Evolutionary conservation across 2,888 invertebrate genomes (phyloP), one percentile per base, ranked within the genome.

Genomic region (Eurytoma californica): DNA sequence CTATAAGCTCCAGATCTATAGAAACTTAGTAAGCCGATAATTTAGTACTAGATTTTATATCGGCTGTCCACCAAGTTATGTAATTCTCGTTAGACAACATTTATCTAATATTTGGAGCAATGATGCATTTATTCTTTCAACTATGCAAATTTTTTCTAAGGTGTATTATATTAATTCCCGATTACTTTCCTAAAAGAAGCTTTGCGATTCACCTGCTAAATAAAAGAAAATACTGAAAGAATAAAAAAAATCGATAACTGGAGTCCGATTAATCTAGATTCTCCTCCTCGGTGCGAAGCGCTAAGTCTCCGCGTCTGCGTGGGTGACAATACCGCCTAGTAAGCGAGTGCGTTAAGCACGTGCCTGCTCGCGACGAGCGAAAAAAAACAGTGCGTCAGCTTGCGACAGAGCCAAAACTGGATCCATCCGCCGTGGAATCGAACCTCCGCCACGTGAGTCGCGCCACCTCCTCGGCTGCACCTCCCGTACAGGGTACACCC

Each of bases 351-450:
- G 24, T 53, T 5, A 24, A 3, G 28, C 9, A 49, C 18, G 49
- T 16, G 24, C 7, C 2, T 24, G 63, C 18, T 16, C 12, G 49
- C 70, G 58, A 70, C 53, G 60, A 60, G 12, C n/a, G 55, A 66
- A 60, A 58, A 57, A 67, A 66, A n/a, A 7, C 51, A 58, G 14
- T 20, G 20, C 20, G 51, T 74, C 9, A 72, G 78, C 75, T 60
- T 80, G 72, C 78, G 77, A 75, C 74, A 77, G 74, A 67, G 30
- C 47, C 18, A 53, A 39, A 39, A 80, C 69, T 69, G 16, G 18
- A 24, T 61, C 24, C 24, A 58, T 67, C 74, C 77, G 75, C 77
- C 77, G 72, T 28, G 39, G 68, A 60, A 67, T 77, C 77, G 77
- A 80, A 77, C 73, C 70, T n/a, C 20, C 20, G 39, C 63, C 57